A percentile compares a stretch with the other conserved stretches of the same genome.
phyloP scores from a whole-genome alignment of 2,797 vertebrate species.

The Aulostomus chinensis region DNA sequence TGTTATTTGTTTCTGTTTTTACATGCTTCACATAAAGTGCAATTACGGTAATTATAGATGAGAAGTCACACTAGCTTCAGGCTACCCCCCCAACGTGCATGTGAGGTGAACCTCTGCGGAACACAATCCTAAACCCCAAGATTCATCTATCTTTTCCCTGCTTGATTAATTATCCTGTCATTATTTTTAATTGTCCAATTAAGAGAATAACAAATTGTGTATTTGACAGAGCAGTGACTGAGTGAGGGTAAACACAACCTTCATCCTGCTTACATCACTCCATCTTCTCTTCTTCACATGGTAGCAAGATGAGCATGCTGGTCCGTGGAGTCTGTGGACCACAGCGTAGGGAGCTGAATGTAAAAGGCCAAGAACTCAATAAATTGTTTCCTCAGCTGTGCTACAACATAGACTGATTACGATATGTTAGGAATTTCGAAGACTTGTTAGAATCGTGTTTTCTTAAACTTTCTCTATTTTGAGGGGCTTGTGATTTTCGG shows the following conservation, averaged over 20 bases:
- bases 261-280: conserved; percentile 3
- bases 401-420: conserved; percentile 37
- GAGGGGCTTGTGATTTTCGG: conserved; percentile 25
- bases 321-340: conserved; percentile 41
- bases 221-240: conserved; percentile 27
- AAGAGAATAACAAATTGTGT: conserved; percentile 49
- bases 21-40: conserved; percentile 60
- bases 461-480: conserved; percentile 51
- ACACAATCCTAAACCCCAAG: conserved; percentile 30
- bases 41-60: conserved; percentile 65
- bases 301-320: conserved; percentile 52
- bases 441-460: conserved; percentile 46
- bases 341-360: conserved; percentile 51
- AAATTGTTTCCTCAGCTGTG: conserved; percentile 76
- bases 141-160: conserved; percentile 44
- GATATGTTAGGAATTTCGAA: conserved; percentile 35
- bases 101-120: conserved; percentile 35
- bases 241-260: conserved; percentile 28
- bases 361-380: conserved; percentile 64
- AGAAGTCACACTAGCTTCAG: conserved; percentile 52
- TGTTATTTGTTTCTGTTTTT: conserved; percentile 65
- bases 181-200: conserved; percentile 66
- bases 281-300: conserved; percentile 40
- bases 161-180: conserved; percentile 59
- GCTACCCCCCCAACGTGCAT: too few relatives aligned